A percentile compares a stretch with the other conserved stretches of the same genome.
Evolutionary conservation across 2,797 vertebrate species (phyloP).

Genomic region (Hypotaenidia philippensis): DNA sequence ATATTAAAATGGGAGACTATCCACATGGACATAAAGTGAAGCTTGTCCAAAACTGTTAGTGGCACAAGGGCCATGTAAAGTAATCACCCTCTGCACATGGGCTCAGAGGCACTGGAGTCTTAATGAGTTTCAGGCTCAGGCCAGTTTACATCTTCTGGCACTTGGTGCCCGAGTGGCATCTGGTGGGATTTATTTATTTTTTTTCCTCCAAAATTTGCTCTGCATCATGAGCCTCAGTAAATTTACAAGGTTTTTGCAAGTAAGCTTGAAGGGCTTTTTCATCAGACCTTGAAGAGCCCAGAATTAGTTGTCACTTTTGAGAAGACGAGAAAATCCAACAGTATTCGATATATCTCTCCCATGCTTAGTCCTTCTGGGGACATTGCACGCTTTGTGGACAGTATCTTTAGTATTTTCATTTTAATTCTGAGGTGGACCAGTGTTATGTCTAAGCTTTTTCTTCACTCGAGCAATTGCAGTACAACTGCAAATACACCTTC

Average conservation of each 20-base stretch:
- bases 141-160: not conserved
- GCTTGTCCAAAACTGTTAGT: not conserved
- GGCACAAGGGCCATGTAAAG: not conserved
- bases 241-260: slow-evolving; percentile 21
- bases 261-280: slow-evolving; percentile 39
- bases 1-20: not conserved
- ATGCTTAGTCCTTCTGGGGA: not conserved
- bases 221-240: not conserved
- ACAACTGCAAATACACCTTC: not conserved
- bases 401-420: not conserved
- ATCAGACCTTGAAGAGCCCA: slow-evolving; percentile 18
- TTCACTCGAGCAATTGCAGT: not conserved
- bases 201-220: not conserved
- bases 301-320: slow-evolving; percentile 6
- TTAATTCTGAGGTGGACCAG: not conserved
- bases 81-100: not conserved
- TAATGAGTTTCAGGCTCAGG: not conserved
- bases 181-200: not conserved
- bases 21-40: not conserved
- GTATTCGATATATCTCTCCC: not conserved
- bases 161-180: not conserved
- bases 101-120: not conserved
- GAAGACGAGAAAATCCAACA: not conserved
- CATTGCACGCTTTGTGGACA: not conserved
- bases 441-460: not conserved